Base-by-base conservation (phyloP, 2,797 vertebrate species). In the Selene dorsalis region DNA sequence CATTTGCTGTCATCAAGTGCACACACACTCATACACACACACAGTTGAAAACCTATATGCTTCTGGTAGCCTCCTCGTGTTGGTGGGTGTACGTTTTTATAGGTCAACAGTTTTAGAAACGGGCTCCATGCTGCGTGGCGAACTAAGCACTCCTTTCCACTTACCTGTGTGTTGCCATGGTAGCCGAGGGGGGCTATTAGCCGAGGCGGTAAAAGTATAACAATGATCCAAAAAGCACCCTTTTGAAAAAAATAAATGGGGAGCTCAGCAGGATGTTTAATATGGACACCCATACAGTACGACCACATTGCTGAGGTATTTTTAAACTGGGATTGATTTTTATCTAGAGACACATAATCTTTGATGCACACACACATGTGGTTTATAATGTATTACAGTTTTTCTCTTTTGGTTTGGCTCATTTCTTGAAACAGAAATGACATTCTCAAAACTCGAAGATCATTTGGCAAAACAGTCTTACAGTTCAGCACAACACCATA, bases 111-210 rank as follows among this genome's bases (percentile, higher is more conserved):
- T 93, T 94, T 94, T 92, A 92, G 90, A 91, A 90, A 90, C 47
- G 28, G 85, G 85, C 90, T 85, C 80, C 89, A 87, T 67, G 88
- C 91, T 91, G 90, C 69, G 84, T 58, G 69, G 87, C 88, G 52
- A 91, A 89, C 89, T 69, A 89, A 92, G 87, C 88, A 89, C 90
- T 93, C 84, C 82, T 91, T 91, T 90, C 90, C 89, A 91, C 91
- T 94, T 92, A 94, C 94, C 93, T 95, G 92, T 80, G 66, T 88
- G 94, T 95, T 95, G 88, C 94, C 56, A 93, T 92, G 93, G 93
- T 55, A 93, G 95, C 94, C 56, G 24, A 87, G 80, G 89, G 87
- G 88, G 84, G 83, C 88, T 83, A 91, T 87, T 90, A 88, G 83
- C 84, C 68, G 84, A 90, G 85, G 84, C 70, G 67, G 84, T 75